phyloP scores from a whole-genome alignment of 2,888 invertebrate species.

The Platerodrilus igneus region DNA sequence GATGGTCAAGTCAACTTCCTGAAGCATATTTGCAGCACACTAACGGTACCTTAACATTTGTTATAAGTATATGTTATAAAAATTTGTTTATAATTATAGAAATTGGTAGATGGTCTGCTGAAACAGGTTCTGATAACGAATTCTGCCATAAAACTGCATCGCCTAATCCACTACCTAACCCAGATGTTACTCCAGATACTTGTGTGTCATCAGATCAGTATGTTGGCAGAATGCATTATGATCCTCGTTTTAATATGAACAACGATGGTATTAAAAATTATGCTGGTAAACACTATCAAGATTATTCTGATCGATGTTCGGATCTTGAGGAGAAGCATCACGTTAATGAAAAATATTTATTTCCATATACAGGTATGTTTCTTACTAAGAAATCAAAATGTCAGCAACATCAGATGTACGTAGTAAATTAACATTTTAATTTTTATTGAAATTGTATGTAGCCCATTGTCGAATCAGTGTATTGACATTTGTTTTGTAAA shows the following conservation, averaged over 20 bases:
- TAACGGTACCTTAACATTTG: slow-evolving; percentile 44
- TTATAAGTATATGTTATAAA: not conserved
- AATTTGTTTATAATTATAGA: slow-evolving; percentile 42
- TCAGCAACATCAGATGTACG: not conserved
- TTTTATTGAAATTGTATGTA: too few relatives aligned
- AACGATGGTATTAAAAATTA: slow-evolving; percentile 41
- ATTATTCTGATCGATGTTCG: slow-evolving; percentile 63
- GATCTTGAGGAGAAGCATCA: slow-evolving; percentile 70
- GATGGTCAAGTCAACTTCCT: slow-evolving; percentile 66
- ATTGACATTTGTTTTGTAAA: too few relatives aligned
- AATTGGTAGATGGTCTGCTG: slow-evolving; percentile 71
- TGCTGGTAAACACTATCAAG: slow-evolving; percentile 47
- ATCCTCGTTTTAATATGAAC: slow-evolving; percentile 38
- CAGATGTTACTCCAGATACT: slow-evolving; percentile 67
- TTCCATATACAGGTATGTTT: slow-evolving; percentile 70
- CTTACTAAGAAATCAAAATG: not conserved
- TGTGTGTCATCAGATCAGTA: slow-evolving; percentile 53
- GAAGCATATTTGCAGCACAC: slow-evolving; percentile 58
- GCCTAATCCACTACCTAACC: slow-evolving; percentile 71
- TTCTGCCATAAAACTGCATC: slow-evolving; percentile 57
- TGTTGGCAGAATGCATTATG: slow-evolving; percentile 42
- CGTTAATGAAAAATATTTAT: slow-evolving; percentile 72
- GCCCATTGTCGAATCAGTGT: too few relatives aligned
- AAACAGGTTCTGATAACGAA: slow-evolving; percentile 74
- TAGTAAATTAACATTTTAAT: not conserved